These are phyloP conservation scores for Galeruca laticollis DNA, from an alignment of 2,888 invertebrate species.

Conservation along the genomic window DNA sequence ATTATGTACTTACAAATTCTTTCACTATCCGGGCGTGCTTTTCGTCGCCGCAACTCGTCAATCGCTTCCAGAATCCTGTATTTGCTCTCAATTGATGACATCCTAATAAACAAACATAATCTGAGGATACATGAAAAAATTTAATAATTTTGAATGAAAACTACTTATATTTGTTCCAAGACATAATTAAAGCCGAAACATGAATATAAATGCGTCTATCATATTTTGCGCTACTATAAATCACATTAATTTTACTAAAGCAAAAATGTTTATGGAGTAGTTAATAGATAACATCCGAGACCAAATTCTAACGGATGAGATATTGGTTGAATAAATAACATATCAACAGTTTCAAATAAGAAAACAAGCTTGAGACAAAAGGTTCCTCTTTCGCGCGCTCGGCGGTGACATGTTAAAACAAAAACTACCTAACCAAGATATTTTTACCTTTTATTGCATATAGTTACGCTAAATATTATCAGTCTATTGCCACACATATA, in stretches of 20 bases:
- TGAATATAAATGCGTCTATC: constrained; percentile 5
- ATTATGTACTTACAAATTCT: constrained; percentile 86
- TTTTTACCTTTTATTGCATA: constrained; percentile 49
- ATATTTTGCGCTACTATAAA: constrained; percentile 18
- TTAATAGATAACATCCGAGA: not conserved
- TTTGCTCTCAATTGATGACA: constrained; percentile 73
- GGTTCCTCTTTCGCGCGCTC: constrained; percentile 50
- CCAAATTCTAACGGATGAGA: not conserved
- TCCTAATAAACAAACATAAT: constrained; percentile 35
- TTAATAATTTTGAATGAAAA: constrained; percentile 15
- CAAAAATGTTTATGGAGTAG: not conserved
- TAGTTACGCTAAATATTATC: constrained; percentile 32
- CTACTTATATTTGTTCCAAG: not conserved
- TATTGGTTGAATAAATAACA: not conserved
- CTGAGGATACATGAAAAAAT: constrained; percentile 8
- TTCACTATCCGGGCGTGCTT: constrained; percentile 86
- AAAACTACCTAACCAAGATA: constrained; percentile 43
- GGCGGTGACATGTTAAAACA: constrained; percentile 52
- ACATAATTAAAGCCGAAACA: constrained; percentile 2
- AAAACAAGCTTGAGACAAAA: constrained; percentile 42
- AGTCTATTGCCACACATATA: constrained; percentile 25
- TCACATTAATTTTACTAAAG: constrained; percentile 16
- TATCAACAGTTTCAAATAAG: constrained; percentile 11
- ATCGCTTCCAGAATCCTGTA: constrained; percentile 86
- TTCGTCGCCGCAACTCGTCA: constrained; percentile 84